A percentile compares a stretch with the other conserved stretches of the same genome.
These are phyloP conservation scores for Odontocerum albicorne DNA, from an alignment of 2,888 invertebrate species.

Conservation along the genomic window DNA sequence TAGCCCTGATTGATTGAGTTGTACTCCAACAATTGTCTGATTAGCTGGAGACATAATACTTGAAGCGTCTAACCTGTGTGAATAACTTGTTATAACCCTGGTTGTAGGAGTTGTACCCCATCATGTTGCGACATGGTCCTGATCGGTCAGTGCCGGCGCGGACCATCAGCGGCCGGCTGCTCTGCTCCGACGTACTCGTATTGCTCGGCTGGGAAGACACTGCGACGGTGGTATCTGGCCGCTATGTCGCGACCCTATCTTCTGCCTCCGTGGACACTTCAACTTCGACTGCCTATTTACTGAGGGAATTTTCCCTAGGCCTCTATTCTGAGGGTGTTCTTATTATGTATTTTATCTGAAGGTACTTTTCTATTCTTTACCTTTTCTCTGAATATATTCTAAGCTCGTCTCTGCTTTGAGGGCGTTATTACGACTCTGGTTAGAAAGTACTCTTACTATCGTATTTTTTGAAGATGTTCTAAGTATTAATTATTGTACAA, in stretches of 20 bases:
- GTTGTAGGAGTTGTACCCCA: slow-evolving; percentile 75
- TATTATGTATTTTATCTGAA: too few species aligned
- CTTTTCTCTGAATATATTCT: too few species aligned
- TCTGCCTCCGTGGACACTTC: too few species aligned
- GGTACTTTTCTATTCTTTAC: too few species aligned
- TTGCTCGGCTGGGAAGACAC: slow-evolving; percentile 39
- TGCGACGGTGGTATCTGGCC: slow-evolving; percentile 11
- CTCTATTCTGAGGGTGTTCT: too few species aligned
- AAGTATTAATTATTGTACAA: too few species aligned
- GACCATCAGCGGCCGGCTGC: slow-evolving; percentile 57
- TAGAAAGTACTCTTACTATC: too few species aligned
- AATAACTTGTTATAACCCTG: slow-evolving; percentile 83
- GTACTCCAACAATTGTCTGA: background rate
- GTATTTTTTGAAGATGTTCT: too few species aligned
- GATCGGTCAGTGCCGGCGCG: slow-evolving; percentile 51
- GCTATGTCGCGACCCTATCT: slow-evolving; percentile 18
- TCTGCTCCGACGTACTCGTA: slow-evolving; percentile 58
- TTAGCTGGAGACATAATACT: background rate
- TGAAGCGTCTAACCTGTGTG: slow-evolving; percentile 65
- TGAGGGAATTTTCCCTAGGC: too few species aligned
- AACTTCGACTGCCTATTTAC: too few species aligned
- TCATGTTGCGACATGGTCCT: slow-evolving; percentile 69
- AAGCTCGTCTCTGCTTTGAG: too few species aligned
- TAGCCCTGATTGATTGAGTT: background rate
- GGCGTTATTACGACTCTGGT: too few species aligned